Percentiles rank a stretch among this genome's conserved stretches.
These are phyloP conservation scores for Anthoptus insignis DNA, from an alignment of 2,888 invertebrate genomes.

Conservation along the genomic window DNA sequence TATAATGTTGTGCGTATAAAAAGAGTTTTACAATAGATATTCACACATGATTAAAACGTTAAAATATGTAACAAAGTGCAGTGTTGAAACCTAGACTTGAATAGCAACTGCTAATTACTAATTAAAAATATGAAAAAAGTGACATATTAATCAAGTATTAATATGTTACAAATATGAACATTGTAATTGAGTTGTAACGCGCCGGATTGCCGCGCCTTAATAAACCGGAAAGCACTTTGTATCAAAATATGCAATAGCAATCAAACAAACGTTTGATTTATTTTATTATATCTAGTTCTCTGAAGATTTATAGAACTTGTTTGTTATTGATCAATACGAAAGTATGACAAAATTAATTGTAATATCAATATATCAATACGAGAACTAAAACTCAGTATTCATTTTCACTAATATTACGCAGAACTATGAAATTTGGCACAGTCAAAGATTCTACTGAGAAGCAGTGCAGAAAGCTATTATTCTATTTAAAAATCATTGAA, in stretches of 20 bases:
- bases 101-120: too few species aligned
- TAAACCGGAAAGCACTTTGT: neutral
- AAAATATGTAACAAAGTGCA: neutral
- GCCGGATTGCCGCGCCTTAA: constrained; percentile 5
- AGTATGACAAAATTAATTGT: neutral
- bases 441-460: too few species aligned
- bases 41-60: constrained; percentile 19
- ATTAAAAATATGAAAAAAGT: neutral
- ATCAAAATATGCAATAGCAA: constrained; percentile 1
- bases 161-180: constrained; percentile 3
- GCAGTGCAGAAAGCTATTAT: too few species aligned
- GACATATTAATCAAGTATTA: constrained; percentile 1
- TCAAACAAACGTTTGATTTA: constrained; percentile 20
- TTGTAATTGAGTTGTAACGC: constrained; percentile 1
- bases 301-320: constrained; percentile 26
- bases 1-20: too few species aligned
- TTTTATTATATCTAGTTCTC: constrained; percentile 15
- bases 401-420: too few species aligned
- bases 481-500: too few species aligned
- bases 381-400: neutral
- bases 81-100: neutral
- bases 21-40: too few species aligned
- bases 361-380: constrained; percentile 3
- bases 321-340: constrained; percentile 19
- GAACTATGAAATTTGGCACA: too few species aligned